Percentiles rank a stretch among this genome's conserved stretches.
phyloP scores from a whole-genome alignment of 2,113 vertebrate species.

The Arizona elegans region DNA sequence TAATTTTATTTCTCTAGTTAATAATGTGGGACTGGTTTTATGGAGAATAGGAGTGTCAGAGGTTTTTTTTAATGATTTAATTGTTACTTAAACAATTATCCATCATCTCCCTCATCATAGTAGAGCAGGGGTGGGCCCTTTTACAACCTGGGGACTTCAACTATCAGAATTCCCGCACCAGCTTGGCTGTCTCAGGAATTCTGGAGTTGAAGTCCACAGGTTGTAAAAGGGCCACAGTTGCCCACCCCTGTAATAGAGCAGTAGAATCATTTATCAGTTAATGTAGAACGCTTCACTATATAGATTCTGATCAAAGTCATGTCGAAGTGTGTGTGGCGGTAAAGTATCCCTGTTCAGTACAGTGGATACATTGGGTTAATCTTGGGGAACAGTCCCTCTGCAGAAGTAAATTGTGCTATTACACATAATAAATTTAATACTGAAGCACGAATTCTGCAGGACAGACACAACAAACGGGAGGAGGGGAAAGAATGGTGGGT shows the following conservation, averaged over 20 bases:
- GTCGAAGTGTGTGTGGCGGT: not conserved
- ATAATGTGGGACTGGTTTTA: slow-evolving; percentile 20
- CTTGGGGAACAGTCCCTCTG: not conserved
- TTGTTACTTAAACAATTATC: slow-evolving; percentile 42
- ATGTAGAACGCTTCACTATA: slow-evolving; percentile 32
- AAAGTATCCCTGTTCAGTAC: accelerated
- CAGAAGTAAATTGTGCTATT: not conserved
- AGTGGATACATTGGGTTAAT: slow-evolving; percentile 16
- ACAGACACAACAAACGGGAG: slow-evolving; percentile 28
- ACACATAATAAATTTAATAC: slow-evolving; percentile 32
- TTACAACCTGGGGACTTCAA: too few species aligned
- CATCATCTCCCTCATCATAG: not conserved
- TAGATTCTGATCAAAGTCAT: slow-evolving; percentile 45
- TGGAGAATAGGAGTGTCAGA: slow-evolving; percentile 4
- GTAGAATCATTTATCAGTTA: slow-evolving; percentile 26
- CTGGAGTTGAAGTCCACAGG: too few species aligned
- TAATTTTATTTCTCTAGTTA: slow-evolving; percentile 20
- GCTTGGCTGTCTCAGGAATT: too few species aligned
- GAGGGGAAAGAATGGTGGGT: slow-evolving; percentile 14
- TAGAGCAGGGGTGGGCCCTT: not conserved
- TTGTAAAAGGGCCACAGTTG: too few species aligned
- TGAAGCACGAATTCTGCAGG: slow-evolving; percentile 46
- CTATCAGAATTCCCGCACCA: too few species aligned
- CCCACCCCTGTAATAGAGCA: not conserved
- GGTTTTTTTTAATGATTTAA: slow-evolving; percentile 34